These are phyloP conservation scores for Odocoileus virginianus DNA, from an alignment of 2,113 vertebrate species.

Conservation along the genomic window DNA sequence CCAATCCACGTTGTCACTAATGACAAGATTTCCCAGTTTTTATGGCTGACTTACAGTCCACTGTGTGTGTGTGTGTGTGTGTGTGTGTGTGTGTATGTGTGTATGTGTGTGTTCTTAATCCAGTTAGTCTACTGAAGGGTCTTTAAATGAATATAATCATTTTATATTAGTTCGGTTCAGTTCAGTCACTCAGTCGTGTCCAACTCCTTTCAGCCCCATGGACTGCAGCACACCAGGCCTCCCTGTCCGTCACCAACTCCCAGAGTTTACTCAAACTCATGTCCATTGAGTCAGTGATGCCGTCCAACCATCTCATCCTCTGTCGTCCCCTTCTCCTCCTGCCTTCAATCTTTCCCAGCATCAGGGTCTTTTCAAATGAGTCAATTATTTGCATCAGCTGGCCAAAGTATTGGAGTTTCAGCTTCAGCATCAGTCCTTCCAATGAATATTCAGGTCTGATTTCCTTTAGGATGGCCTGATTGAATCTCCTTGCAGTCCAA, in stretches of 20 bases:
- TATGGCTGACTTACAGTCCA: background rate
- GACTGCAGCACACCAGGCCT: rapidly evolving
- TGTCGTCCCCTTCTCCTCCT: too few species aligned
- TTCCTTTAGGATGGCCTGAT: too few species aligned
- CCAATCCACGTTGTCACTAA: background rate
- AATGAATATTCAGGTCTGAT: too few species aligned
- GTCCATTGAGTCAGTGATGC: too few species aligned
- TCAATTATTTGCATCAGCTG: too few species aligned
- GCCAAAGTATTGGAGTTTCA: too few species aligned
- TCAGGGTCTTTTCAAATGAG: too few species aligned
- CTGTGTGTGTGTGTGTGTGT: background rate
- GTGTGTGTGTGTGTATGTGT: background rate
- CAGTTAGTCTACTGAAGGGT: background rate
- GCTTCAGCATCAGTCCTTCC: too few species aligned
- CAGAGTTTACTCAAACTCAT: too few species aligned
- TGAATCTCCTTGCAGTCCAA: too few species aligned
- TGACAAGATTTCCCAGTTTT: background rate
- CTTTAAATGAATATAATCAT: background rate
- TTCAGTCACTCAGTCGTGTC: background rate
- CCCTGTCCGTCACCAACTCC: background rate
- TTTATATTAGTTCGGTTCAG: background rate
- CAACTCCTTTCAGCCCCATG: background rate
- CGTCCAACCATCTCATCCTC: too few species aligned
- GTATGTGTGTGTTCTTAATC: background rate
- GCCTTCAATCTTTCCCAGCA: too few species aligned